A percentile compares a stretch with the other conserved stretches of the same genome.
phyloP scores from a whole-genome alignment of 2,797 vertebrate genomes.

The Argya squamiceps region DNA sequence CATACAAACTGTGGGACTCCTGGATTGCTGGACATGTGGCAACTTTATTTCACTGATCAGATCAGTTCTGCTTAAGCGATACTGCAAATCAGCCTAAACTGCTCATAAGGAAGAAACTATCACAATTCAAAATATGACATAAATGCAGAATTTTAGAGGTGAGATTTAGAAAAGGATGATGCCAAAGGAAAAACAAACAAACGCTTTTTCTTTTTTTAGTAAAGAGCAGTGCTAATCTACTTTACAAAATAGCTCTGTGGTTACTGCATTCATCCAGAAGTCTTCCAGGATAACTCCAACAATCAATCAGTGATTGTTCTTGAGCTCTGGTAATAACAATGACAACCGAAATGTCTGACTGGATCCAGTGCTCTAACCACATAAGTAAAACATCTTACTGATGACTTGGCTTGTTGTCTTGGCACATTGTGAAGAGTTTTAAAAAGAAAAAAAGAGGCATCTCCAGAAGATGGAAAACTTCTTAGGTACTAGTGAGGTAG shows the following conservation, averaged over 20 bases:
- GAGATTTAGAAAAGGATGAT: not conserved
- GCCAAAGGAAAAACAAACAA: not conserved
- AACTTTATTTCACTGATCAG: not conserved
- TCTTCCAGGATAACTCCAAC: not conserved
- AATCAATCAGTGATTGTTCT: not conserved
- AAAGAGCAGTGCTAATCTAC: not conserved
- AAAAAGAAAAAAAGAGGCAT: not conserved
- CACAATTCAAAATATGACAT: not conserved
- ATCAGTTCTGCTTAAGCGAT: not conserved
- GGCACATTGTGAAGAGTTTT: not conserved
- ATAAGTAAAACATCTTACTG: not conserved
- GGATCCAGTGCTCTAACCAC: not conserved
- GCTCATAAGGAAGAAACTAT: not conserved
- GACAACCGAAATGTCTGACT: not conserved
- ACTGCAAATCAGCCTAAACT: not conserved
- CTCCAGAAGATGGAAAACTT: not conserved
- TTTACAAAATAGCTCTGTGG: not conserved
- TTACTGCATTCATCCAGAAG: not conserved
- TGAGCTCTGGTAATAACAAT: not conserved
- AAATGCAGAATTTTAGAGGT: not conserved
- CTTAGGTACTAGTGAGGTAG: not conserved
- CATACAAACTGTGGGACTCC: not conserved
- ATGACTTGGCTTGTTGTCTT: not conserved
- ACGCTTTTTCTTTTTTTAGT: too few species aligned
- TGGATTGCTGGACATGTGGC: rapidly evolving